Percentiles rank a stretch among this genome's conserved stretches.
phyloP scores from a whole-genome alignment of 2,888 invertebrate genomes.

The Ctenicera cuprea region DNA sequence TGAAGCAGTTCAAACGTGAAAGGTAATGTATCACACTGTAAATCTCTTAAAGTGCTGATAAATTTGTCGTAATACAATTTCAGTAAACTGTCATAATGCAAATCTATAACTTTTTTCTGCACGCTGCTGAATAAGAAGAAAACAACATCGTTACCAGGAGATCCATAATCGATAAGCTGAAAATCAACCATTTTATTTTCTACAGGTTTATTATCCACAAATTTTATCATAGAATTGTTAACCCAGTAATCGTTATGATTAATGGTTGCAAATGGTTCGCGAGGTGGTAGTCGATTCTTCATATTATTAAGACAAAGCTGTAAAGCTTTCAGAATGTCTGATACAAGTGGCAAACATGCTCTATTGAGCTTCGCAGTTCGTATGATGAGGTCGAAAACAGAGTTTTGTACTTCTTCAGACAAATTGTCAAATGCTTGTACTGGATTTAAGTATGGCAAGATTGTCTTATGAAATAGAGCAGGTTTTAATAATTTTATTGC shows the following conservation, averaged over 20 bases:
- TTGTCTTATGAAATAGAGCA: constrained; percentile 65
- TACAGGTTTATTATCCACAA: constrained; percentile 61
- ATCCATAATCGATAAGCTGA: constrained; percentile 74
- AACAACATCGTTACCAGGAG: constrained; percentile 73
- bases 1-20: constrained; percentile 69
- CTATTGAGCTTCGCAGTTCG: constrained; percentile 40
- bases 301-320: constrained; percentile 35
- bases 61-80: constrained; percentile 73
- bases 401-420: constrained; percentile 42
- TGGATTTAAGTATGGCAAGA: constrained; percentile 66
- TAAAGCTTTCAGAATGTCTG: constrained; percentile 45
- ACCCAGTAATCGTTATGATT: constrained; percentile 77
- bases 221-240: constrained; percentile 76
- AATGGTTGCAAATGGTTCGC: constrained; percentile 73
- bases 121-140: constrained; percentile 75
- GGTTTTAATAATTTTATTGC: constrained; percentile 72
- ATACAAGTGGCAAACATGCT: constrained; percentile 47
- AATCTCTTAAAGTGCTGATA: constrained; percentile 66
- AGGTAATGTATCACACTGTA: constrained; percentile 59
- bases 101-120: constrained; percentile 66
- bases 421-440: constrained; percentile 40
- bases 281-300: constrained; percentile 61
- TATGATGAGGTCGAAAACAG: constrained; percentile 42
- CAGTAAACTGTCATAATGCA: constrained; percentile 72
- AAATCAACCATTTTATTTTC: constrained; percentile 74